These are phyloP conservation scores for Pachypanchax playfairii DNA, from an alignment of 2,113 vertebrate genomes.

Conservation along the genomic window DNA sequence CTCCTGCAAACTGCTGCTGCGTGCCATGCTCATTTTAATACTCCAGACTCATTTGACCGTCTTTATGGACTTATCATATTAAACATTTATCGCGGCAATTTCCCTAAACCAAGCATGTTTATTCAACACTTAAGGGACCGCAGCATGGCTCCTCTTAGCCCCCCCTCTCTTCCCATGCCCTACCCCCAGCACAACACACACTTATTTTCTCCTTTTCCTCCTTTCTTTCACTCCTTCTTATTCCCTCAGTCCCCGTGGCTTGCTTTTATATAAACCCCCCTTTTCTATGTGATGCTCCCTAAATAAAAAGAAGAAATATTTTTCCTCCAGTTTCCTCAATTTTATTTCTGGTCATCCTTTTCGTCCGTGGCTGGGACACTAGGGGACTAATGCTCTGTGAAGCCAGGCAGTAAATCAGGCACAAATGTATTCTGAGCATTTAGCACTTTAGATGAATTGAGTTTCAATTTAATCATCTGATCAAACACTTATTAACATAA, in stretches of 20 bases:
- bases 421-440: slow-evolving; percentile 85
- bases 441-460: slow-evolving; percentile 86
- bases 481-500: slow-evolving; percentile 95
- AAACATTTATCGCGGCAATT: slow-evolving; percentile 81
- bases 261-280: slow-evolving; percentile 51
- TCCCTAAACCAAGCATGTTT: slow-evolving; percentile 80
- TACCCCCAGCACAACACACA: background rate
- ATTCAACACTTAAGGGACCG: slow-evolving; percentile 79
- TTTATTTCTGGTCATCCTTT: slow-evolving; percentile 42
- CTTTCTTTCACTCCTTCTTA: slow-evolving; percentile 42
- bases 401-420: slow-evolving; percentile 76
- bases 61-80: slow-evolving; percentile 81
- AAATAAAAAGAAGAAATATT: slow-evolving; percentile 44
- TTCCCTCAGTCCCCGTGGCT: slow-evolving; percentile 34
- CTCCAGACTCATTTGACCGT: slow-evolving; percentile 77
- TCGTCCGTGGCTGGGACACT: slow-evolving; percentile 48
- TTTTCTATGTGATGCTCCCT: slow-evolving; percentile 25
- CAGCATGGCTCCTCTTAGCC: slow-evolving; percentile 64
- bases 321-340: slow-evolving; percentile 42
- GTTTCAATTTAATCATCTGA: slow-evolving; percentile 96
- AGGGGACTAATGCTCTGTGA: slow-evolving; percentile 54
- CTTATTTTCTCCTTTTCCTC: slow-evolving; percentile 55
- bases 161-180: background rate
- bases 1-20: slow-evolving; percentile 45
- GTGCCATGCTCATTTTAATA: slow-evolving; percentile 75